Base-by-base conservation (phyloP, 2,113 vertebrate genomes). In the Sylvietta virens region DNA sequence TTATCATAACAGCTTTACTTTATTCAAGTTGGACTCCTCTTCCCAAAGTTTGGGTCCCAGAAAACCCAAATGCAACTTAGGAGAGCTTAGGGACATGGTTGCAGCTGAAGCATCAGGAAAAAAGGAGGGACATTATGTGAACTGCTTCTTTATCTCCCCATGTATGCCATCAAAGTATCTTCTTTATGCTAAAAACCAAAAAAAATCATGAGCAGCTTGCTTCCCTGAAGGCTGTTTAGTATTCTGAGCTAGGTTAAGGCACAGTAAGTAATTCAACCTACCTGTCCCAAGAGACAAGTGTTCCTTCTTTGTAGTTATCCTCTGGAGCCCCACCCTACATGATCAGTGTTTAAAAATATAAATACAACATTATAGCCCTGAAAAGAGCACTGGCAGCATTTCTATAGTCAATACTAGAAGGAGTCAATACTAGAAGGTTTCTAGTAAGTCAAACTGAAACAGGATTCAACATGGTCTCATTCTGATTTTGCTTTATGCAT, bases 301-400 rank as follows among this genome's bases (percentile, higher is more conserved):
- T 96, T 97, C 97, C 97, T 97, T 98, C 98, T 97, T 94, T 98
- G 81, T 98, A 97, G 73, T 58, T 82, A n/a, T 99, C 98, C 30
- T 99, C 99, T 92, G 98, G 95, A 96, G 97, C 98, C 78, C 98
- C 98, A 79, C 97, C 98, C 99, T 99, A 97, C 53, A 89, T 14
- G 81, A 95, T 87, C 70, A 44, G 54, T 57, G 39, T 83, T 82
- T 54, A 78, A 74, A 95, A 93, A 95, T 35, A 95, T 6, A 92
- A 64, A 44, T 33, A 86, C 87, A 91, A 28, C 50, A 48, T 97
- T 84, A 83, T 4, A n/a, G 60, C 24, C 19, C n/a, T 60, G 64
- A 58, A 74, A 90, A 47, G 1, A 85, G 13, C 58, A 76, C 47
- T 56, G n/a, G 50, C 51, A 81, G 56, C 57, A 82, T 48, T 92